A percentile compares a stretch with the other conserved stretches of the same genome.
phyloP scores from a whole-genome alignment of 2,113 vertebrate species.

The Hystrix brachyura region DNA sequence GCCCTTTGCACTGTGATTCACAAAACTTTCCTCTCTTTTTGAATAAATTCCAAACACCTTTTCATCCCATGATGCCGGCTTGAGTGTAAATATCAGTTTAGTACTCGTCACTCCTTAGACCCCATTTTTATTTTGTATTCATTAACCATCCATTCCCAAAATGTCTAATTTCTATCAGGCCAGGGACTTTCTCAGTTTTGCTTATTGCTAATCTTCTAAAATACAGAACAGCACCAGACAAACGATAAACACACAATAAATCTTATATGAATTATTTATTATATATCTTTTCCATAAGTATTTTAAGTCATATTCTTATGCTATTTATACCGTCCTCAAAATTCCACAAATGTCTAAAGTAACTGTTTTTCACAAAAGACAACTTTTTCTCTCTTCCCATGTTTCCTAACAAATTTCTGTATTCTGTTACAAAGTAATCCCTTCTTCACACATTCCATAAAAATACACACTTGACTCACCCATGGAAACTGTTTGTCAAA shows the following conservation, averaged over 20 bases:
- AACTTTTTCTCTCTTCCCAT: not conserved
- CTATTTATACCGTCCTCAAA: slow-evolving; percentile 23
- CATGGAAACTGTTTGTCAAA: not conserved
- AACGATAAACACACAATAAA: not conserved
- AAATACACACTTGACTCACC: not conserved
- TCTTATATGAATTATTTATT: not conserved
- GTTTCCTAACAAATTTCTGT: not conserved
- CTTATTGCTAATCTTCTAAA: not conserved
- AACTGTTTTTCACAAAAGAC: not conserved
- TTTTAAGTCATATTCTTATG: not conserved
- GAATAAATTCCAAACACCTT: not conserved
- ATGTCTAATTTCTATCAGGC: not conserved
- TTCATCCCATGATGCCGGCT: not conserved
- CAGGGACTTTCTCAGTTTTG: not conserved
- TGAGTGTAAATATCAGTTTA: not conserved
- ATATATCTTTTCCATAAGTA: not conserved
- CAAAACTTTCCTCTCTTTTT: not conserved
- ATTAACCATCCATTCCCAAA: not conserved
- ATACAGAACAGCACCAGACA: not conserved
- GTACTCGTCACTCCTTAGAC: not conserved
- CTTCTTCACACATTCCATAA: not conserved
- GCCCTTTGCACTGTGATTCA: not conserved
- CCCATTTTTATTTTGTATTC: slow-evolving; percentile 45
- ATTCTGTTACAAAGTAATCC: not conserved
- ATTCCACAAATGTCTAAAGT: not conserved